Base-by-base conservation (phyloP, 2,888 invertebrate genomes). In the Cancer borealis region DNA sequence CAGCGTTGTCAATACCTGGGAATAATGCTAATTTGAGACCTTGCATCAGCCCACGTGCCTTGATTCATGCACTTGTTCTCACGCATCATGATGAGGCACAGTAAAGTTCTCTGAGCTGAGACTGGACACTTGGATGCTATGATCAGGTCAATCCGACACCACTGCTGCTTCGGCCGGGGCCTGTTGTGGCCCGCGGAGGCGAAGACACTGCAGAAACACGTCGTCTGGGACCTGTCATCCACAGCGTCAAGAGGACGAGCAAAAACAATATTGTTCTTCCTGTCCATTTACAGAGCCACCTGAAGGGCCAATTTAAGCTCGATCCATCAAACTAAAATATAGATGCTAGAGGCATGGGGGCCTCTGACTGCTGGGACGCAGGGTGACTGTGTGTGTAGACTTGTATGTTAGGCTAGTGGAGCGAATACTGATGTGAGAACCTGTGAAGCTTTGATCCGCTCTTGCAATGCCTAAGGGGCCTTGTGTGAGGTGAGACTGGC, bases 231-330 rank as follows among this genome's bases (percentile, higher is more conserved):
- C 49, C 49, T 90, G 60, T 26, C 90, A 90, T 30, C 30, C 26
- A 30, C n/a, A 26, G 49, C 90, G 54, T 66, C 46, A 91, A 73
- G 10, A 39, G 45, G 30, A 26, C n/a, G 26, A 47, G 26, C 49
- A 92, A 92, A 84, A 92, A 92, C 92, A 84, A 79, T 92, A 47
- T 79, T 92, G 92, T 92, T 87, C 47, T 60, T 92, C 87, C 30
- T 30, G 92, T 87, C 87, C 92, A 92, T 92, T 92, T 88, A 87
- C 92, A 87, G 84, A 49, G 87, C 30, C 46, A 46, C 47, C 49
- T 92, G n/a, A 26, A 17, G 88, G 66, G 84, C 84, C 84, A 84
- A 84, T 39, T 84, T 84, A 84, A 39, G 84, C 30, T 84, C 17
- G 84, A 84, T 84, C 84, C 39, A 39, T 39, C 84, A 84, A 39